Evolutionary conservation across 2,113 vertebrate genomes (phyloP).

Genomic region (Sturnus vulgaris): DNA sequence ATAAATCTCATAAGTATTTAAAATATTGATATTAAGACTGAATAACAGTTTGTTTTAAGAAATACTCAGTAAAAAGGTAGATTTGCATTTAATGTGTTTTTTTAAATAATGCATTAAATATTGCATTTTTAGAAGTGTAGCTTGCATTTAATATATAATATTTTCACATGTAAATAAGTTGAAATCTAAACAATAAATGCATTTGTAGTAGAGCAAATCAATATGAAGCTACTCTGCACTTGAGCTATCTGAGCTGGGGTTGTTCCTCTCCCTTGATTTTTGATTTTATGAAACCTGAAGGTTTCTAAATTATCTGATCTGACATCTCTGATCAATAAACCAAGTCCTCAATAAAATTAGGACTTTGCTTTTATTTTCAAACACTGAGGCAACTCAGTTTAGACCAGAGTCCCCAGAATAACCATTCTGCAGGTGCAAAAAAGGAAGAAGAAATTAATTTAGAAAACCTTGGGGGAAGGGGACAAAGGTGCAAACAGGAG

Average conservation of each 20-base stretch:
- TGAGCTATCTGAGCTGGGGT: accelerated
- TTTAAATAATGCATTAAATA: background rate
- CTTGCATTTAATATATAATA: too few species aligned
- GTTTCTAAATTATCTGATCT: background rate
- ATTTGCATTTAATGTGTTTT: background rate
- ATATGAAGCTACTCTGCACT: background rate
- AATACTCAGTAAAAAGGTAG: background rate
- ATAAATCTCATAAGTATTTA: background rate
- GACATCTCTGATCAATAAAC: background rate
- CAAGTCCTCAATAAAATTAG: background rate
- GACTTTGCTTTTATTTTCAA: background rate
- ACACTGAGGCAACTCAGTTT: background rate
- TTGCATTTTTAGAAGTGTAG: too few species aligned
- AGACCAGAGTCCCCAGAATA: background rate
- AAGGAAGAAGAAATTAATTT: background rate
- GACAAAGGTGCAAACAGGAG: background rate
- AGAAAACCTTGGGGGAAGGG: background rate
- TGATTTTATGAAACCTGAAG: background rate
- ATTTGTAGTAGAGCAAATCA: background rate
- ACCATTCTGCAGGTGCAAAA: background rate
- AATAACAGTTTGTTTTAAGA: background rate
- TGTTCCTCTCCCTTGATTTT: background rate
- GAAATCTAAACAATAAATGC: background rate
- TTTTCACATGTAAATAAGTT: background rate
- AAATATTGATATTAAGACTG: background rate